Evolutionary conservation across 2,888 invertebrate genomes (phyloP).

Genomic region (Pseudococcus viburni): DNA sequence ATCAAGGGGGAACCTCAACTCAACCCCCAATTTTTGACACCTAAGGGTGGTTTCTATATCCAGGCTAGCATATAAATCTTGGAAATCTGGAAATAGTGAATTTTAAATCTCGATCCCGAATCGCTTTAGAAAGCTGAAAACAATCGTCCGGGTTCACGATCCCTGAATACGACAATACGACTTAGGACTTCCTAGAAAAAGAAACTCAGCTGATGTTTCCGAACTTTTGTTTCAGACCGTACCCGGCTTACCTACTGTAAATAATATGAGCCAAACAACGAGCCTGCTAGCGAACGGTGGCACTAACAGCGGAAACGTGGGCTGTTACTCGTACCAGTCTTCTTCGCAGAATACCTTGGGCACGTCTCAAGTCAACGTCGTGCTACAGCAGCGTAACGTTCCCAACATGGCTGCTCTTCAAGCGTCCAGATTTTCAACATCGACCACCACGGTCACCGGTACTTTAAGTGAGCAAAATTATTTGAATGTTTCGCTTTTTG

Average conservation of each 20-base stretch:
- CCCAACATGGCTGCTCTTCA: slow-evolving; percentile 36
- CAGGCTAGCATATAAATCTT: too few relatives aligned
- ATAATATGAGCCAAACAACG: slow-evolving; percentile 50
- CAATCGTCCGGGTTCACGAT: too few relatives aligned
- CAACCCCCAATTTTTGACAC: too few relatives aligned
- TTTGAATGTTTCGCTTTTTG: too few relatives aligned
- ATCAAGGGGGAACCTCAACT: too few relatives aligned
- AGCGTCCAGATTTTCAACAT: slow-evolving; percentile 42
- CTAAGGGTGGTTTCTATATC: too few relatives aligned
- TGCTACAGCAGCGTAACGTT: slow-evolving; percentile 56
- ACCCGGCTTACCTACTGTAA: slow-evolving; percentile 60
- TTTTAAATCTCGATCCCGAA: too few relatives aligned
- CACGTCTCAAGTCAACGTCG: slow-evolving; percentile 31
- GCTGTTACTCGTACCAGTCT: slow-evolving; percentile 60
- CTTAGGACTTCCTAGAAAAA: too few relatives aligned
- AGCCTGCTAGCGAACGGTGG: slow-evolving; percentile 60
- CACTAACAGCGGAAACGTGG: slow-evolving; percentile 40
- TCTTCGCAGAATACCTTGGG: slow-evolving; percentile 33
- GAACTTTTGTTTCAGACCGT: slow-evolving; percentile 30
- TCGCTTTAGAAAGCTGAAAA: too few relatives aligned
- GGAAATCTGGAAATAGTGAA: too few relatives aligned
- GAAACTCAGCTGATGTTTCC: too few relatives aligned
- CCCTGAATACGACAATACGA: too few relatives aligned
- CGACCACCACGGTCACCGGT: background rate
- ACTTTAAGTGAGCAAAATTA: slow-evolving; percentile 24